phyloP scores from a whole-genome alignment of 2,888 invertebrate genomes.

The Steinernema scapterisci region DNA sequence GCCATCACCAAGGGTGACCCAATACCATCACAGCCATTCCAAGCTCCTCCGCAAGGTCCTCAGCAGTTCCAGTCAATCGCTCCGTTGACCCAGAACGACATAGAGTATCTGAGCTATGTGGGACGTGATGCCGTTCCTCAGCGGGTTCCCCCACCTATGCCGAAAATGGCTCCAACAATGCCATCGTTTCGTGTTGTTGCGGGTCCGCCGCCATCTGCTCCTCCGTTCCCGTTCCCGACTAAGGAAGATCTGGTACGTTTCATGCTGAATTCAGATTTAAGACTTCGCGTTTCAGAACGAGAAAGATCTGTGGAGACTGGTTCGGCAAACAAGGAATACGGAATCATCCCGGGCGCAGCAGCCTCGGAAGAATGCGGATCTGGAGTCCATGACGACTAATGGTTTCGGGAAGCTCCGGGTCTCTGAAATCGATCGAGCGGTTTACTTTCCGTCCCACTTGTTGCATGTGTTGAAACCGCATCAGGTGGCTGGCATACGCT shows the following conservation, averaged over 20 bases:
- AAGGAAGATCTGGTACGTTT: not conserved
- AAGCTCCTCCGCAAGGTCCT: no score
- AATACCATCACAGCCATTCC: no score
- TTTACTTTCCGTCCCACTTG: slow-evolving; percentile 55
- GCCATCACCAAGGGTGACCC: not conserved
- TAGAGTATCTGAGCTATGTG: not conserved
- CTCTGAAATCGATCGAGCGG: slow-evolving; percentile 49
- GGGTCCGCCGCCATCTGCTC: not conserved
- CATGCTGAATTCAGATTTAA: not conserved
- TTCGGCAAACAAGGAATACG: not conserved
- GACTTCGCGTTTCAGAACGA: not conserved
- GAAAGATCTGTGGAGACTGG: not conserved
- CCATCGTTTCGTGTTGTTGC: no score
- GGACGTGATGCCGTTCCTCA: not conserved
- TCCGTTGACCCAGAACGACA: not conserved
- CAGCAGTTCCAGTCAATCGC: not conserved
- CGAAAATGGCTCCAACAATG: no score
- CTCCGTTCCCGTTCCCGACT: not conserved
- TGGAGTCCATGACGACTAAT: not conserved
- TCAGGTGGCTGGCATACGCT: slow-evolving; percentile 62
- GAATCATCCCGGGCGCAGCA: not conserved
- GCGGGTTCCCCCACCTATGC: not conserved
- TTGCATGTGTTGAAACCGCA: slow-evolving; percentile 60
- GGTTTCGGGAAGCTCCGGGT: slow-evolving; percentile 32
- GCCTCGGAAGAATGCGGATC: not conserved